Base-by-base conservation (phyloP, 2,113 vertebrate genomes). In the Centropus unirufus region DNA sequence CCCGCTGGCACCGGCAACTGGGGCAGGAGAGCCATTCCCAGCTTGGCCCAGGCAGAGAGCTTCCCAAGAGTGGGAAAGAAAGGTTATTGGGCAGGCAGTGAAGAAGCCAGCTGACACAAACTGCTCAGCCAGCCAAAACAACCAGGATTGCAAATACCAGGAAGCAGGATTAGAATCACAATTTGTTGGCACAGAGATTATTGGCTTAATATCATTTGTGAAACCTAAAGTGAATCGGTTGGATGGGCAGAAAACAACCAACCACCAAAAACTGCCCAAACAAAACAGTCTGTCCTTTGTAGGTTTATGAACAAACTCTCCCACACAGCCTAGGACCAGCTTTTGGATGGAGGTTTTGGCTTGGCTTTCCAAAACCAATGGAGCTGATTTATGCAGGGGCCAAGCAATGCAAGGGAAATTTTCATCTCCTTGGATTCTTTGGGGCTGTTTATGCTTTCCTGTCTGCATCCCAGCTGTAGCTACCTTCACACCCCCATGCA, bases 131-230 rank as follows among this genome's bases (percentile, higher is more conserved):
- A 68, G 89, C 72, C 63, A 85, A 44, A 89, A 54, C 58, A 61
- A 14, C 39, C 63, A 27, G 89, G 66, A 68, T 23, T 61, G 58
- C 93, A 85, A 89, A 54, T 55, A 77, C 67, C 92, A 80, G 84
- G 91, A 91, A 89, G 80, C 80, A 44, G 80, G 92, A 77, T 93
- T 75, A 91, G 70, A 87, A 95, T 94, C 68, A 75, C 89, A 63
- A 24, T 84, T 92, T 66, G 63, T 46, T 96, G 94, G 76, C 92
- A 72, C 24, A 11, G 81, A 29, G 2, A 0, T 75, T 64, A 57
- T 82, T 91, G 91, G 92, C 49, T 93, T 93, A 26, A 59, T 83
- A 82, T 78, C 44, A 70, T 89, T 87, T 91, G 62, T 29, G 84
- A 95, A 89, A 87, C 54, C 70, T 58, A 17, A 72, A 88, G 51